Evolutionary conservation across 2,113 vertebrate species (phyloP).

Genomic region (Vanacampus margaritifer): DNA sequence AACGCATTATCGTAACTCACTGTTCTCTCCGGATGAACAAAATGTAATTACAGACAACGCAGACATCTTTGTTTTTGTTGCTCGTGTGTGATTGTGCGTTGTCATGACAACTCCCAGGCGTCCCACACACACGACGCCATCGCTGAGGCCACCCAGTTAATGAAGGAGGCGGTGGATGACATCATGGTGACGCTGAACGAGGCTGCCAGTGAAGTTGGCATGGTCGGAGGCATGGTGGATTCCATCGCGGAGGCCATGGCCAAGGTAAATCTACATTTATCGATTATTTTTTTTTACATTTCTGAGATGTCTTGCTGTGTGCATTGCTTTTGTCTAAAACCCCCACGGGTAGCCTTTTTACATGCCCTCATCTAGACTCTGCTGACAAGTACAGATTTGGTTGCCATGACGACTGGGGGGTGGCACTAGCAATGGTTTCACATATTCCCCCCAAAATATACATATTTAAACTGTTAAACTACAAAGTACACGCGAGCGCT

Average conservation of each 20-base stretch:
- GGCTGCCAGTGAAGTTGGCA: slow-evolving; percentile 94
- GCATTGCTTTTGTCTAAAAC: no score
- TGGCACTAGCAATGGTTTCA: no score
- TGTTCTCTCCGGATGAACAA: neutral
- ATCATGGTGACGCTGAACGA: slow-evolving; percentile 97
- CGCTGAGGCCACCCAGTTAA: slow-evolving; percentile 89
- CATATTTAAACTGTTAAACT: no score
- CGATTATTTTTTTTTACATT: no score
- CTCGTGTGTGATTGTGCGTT: neutral
- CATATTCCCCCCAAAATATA: no score
- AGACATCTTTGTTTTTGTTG: neutral
- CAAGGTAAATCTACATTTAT: slow-evolving; percentile 74
- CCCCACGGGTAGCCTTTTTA: no score
- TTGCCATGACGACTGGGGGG: no score
- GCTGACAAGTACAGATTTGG: no score
- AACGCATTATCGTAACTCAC: no score
- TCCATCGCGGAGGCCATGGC: slow-evolving; percentile 93
- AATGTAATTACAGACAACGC: neutral
- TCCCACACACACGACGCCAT: slow-evolving; percentile 94
- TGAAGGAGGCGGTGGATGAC: slow-evolving; percentile 97
- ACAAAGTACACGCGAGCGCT: no score
- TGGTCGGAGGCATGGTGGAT: slow-evolving; percentile 97
- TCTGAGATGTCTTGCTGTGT: no score
- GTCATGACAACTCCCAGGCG: slow-evolving; percentile 67
- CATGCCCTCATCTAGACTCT: no score